Percentiles rank a stretch among this genome's conserved stretches.
Conservation (phyloP, 2,888 invertebrate species). For the Pyrrhosoma nymphula region DNA sequence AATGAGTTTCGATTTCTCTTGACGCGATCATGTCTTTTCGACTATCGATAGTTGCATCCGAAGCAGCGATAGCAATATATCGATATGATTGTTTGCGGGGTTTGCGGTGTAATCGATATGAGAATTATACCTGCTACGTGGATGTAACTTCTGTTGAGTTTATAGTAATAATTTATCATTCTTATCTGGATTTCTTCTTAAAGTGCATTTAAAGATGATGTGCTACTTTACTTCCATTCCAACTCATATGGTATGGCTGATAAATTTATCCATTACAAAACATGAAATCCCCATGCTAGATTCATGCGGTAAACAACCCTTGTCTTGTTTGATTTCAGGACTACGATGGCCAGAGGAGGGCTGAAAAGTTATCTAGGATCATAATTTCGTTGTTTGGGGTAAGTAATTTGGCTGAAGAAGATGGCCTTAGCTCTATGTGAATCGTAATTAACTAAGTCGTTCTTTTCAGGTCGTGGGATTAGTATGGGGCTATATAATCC, state of each 20-base stretch:
- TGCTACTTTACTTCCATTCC: slow-evolving; percentile 77
- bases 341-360: slow-evolving; percentile 93
- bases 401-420: slow-evolving; percentile 74
- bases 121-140: neutral
- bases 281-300: neutral
- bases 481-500: slow-evolving; percentile 94
- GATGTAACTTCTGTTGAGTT: neutral
- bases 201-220: slow-evolving; percentile 73
- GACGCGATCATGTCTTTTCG: neutral
- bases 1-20: neutral
- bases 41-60: neutral
- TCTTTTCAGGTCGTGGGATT: slow-evolving; percentile 87
- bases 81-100: neutral
- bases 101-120: neutral
- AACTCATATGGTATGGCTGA: slow-evolving; percentile 77
- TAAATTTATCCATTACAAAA: neutral
- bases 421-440: neutral
- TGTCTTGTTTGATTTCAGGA: slow-evolving; percentile 81
- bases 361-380: slow-evolving; percentile 92
- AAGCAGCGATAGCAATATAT: neutral
- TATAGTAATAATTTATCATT: neutral
- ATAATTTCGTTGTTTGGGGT: slow-evolving; percentile 94
- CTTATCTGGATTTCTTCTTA: neutral
- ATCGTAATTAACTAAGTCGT: slow-evolving; percentile 30
- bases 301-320: neutral